Evolutionary conservation across 1,140 invertebrate species (phyloP).

Genomic region (Mylabris phalerata): DNA sequence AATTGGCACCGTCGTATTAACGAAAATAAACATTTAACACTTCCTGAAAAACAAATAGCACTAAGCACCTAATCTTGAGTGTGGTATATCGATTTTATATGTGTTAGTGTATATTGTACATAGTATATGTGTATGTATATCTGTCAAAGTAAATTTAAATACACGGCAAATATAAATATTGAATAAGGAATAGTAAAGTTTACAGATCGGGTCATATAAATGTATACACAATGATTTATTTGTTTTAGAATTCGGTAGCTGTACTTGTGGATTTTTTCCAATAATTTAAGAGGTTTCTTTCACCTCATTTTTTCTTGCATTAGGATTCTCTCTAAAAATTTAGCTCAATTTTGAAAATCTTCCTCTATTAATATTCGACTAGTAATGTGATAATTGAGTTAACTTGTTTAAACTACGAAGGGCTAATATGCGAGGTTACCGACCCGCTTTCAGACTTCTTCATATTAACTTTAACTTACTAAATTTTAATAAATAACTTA

Average conservation of each 20-base stretch:
- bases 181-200: constrained; percentile 11
- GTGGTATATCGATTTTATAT: neutral
- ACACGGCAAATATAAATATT: constrained; percentile 18
- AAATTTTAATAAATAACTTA: no score
- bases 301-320: neutral
- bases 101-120: no score
- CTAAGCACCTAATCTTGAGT: constrained; percentile 15
- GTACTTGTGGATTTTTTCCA: neutral
- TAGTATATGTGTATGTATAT: constrained; percentile 6
- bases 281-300: neutral
- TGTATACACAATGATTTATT: constrained; percentile 6
- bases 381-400: no score
- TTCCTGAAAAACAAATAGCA: constrained; percentile 8
- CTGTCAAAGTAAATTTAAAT: constrained; percentile 17
- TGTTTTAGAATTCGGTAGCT: constrained; percentile 13
- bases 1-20: constrained; percentile 15
- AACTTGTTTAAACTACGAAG: no score
- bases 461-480: no score
- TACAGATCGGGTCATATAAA: constrained; percentile 14
- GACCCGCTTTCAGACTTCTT: no score
- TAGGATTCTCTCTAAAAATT: neutral
- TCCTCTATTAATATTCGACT: no score
- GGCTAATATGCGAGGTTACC: no score
- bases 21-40: constrained; percentile 13
- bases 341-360: no score